phyloP scores from a whole-genome alignment of 1,140 invertebrate genomes.

The Nephila pilipes region DNA sequence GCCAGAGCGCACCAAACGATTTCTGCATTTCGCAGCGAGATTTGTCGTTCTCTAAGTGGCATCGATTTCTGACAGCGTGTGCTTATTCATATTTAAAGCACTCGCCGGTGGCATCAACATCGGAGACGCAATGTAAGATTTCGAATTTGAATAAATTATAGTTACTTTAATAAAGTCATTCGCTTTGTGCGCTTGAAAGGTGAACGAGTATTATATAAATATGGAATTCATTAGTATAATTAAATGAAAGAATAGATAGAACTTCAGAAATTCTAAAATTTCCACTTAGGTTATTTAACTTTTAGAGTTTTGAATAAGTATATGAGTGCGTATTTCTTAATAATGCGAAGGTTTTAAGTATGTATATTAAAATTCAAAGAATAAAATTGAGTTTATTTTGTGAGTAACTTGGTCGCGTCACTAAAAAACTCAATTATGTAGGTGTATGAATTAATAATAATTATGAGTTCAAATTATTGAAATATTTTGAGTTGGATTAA shows the following conservation, averaged over 20 bases:
- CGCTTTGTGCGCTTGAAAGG: neutral
- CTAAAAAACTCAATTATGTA: no score
- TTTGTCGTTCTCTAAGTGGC: neutral
- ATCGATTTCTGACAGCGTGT: neutral
- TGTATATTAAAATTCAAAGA: no score
- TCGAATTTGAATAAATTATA: neutral
- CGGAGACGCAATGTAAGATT: neutral
- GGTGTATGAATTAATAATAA: no score
- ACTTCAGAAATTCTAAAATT: neutral
- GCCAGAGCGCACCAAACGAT: neutral
- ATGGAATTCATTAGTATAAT: neutral
- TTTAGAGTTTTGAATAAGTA: no score
- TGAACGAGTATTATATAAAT: neutral
- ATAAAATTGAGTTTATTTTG: no score
- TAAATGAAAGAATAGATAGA: neutral
- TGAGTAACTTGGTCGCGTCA: no score
- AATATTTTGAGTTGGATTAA: no score
- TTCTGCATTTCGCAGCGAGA: neutral
- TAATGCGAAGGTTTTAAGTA: no score
- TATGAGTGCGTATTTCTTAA: no score
- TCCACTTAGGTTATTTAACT: neutral
- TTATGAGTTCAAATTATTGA: no score
- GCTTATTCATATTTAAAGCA: neutral
- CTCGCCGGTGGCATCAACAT: neutral
- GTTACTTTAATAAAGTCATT: neutral